These are phyloP conservation scores for Oryctolagus cuniculus DNA, from an alignment of 2,113 vertebrate species.

Conservation along the genomic window mOryCun1.1 NC_091437.1:13275501-13276000, in stretches of 20 bases:
- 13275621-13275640: constrained; percentile 29
- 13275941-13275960: background rate
- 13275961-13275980: background rate
- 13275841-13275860: background rate
- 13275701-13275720: background rate
- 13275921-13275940: background rate
- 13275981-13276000: background rate
- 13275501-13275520: background rate
- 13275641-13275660: background rate
- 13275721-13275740: background rate
- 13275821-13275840: background rate
- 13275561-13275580: background rate
- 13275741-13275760: constrained; percentile 27
- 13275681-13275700: background rate
- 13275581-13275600: background rate
- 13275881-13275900: background rate
- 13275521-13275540: constrained; percentile 25
- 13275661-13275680: background rate
- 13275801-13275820: background rate
- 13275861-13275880: background rate
- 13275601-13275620: background rate
- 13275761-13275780: background rate
- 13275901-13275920: background rate
- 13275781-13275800: background rate
- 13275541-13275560: background rate